A percentile compares a stretch with the other conserved stretches of the same genome.
Conservation (phyloP, 2,113 vertebrate species). For the Hippotragus niger region DNA sequence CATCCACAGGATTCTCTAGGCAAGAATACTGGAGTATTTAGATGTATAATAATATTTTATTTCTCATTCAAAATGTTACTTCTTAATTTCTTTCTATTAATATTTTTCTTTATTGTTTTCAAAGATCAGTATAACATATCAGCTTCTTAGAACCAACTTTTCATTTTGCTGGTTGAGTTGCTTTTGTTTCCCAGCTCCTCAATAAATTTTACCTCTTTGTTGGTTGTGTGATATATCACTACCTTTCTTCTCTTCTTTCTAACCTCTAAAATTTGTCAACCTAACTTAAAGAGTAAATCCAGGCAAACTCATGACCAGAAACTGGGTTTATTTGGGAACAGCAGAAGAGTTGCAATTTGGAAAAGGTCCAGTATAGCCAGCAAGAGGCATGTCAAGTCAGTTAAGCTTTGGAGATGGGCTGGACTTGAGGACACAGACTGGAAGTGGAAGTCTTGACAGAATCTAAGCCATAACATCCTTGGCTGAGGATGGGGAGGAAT, state of each 20-base stretch:
- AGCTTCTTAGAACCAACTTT: background rate
- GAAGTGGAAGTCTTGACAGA: background rate
- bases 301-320: background rate
- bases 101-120: background rate
- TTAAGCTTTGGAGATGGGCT: background rate
- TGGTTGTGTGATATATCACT: background rate
- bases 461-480: background rate
- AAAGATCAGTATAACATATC: background rate
- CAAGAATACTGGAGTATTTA: background rate
- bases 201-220: background rate
- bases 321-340: background rate
- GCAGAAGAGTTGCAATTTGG: background rate
- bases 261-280: background rate
- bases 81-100: background rate
- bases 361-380: background rate
- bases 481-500: background rate
- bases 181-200: background rate
- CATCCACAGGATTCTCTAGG: background rate
- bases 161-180: background rate
- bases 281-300: background rate
- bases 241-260: background rate
- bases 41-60: background rate
- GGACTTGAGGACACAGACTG: background rate
- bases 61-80: background rate
- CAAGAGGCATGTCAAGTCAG: background rate